Conservation (phyloP, 1,140 invertebrate genomes). For the Lepidurus couesii region DNA sequence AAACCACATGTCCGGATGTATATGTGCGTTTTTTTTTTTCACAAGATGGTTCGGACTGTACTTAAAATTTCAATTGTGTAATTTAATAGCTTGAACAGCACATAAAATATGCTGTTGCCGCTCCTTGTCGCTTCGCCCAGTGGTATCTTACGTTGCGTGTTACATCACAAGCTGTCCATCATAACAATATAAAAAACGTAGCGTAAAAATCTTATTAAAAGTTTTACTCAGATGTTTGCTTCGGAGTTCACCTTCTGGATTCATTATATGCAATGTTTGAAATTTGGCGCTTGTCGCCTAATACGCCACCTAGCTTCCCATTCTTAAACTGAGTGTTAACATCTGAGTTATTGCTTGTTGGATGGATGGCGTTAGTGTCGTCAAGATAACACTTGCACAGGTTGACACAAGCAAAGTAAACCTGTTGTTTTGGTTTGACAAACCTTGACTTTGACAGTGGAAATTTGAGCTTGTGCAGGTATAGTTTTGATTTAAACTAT, state of each 20-base stretch:
- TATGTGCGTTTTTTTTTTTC: not conserved
- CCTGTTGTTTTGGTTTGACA: too few species aligned
- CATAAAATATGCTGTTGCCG: not conserved
- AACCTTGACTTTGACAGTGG: too few species aligned
- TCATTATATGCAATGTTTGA: not conserved
- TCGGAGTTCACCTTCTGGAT: not conserved
- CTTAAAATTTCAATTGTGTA: slow-evolving; percentile 17
- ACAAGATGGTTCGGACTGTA: slow-evolving; percentile 14
- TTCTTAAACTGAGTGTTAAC: not conserved
- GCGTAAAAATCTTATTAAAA: not conserved
- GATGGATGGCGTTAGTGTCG: too few species aligned
- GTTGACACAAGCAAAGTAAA: too few species aligned
- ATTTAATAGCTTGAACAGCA: slow-evolving; percentile 19
- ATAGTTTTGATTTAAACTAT: too few species aligned
- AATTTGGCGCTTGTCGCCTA: not conserved
- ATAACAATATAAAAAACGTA: slow-evolving; percentile 8
- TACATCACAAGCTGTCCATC: slow-evolving; percentile 9
- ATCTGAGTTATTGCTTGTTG: too few species aligned
- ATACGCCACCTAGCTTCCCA: not conserved
- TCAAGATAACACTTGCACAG: too few species aligned
- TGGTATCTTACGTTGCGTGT: slow-evolving; percentile 8
- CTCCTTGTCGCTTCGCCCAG: slow-evolving; percentile 16
- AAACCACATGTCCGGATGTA: slow-evolving; percentile 6
- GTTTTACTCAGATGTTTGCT: not conserved
- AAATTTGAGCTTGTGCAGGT: too few species aligned